A percentile compares a stretch with the other conserved stretches of the same genome.
phyloP scores from a whole-genome alignment of 2,888 invertebrate genomes.

The Epistrophe eligans region DNA sequence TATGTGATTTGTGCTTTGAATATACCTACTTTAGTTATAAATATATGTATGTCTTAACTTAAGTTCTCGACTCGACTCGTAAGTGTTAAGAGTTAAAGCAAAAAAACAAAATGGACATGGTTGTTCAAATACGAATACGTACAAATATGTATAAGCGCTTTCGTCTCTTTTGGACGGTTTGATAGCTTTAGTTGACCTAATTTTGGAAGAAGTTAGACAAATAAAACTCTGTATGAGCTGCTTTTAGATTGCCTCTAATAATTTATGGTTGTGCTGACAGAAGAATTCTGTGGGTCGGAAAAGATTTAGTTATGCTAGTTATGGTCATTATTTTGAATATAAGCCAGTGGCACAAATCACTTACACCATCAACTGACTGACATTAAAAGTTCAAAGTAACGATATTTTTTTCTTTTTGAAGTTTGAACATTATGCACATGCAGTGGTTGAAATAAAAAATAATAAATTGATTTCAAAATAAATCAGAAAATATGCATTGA shows the following conservation, averaged over 20 bases:
- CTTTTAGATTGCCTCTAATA: conserved; percentile 2
- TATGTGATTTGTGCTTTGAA: conserved; percentile 41
- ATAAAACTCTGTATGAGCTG: conserved; percentile 12
- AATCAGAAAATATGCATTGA: not conserved
- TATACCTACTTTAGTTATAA: conserved; percentile 1
- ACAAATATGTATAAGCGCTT: not conserved
- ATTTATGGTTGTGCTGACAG: conserved; percentile 18
- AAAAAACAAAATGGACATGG: not conserved
- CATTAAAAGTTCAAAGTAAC: not conserved
- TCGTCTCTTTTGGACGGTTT: conserved; percentile 24
- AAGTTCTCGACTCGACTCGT: conserved; percentile 10
- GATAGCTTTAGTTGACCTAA: conserved; percentile 56
- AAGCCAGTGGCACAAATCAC: conserved; percentile 14
- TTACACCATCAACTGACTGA: not conserved
- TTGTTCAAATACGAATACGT: no score
- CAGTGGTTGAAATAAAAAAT: no score
- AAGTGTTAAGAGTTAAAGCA: not conserved
- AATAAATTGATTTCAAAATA: no score
- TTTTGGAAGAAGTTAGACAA: conserved; percentile 54
- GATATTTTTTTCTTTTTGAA: conserved; percentile 13
- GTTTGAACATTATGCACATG: no score
- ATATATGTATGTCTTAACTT: conserved; percentile 43
- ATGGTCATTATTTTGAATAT: conserved; percentile 34
- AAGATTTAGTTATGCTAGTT: conserved; percentile 32
- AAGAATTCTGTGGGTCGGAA: conserved; percentile 42